Evolutionary conservation across 2,113 vertebrate genomes (phyloP).

Genomic region (Hippocampus comes): DNA sequence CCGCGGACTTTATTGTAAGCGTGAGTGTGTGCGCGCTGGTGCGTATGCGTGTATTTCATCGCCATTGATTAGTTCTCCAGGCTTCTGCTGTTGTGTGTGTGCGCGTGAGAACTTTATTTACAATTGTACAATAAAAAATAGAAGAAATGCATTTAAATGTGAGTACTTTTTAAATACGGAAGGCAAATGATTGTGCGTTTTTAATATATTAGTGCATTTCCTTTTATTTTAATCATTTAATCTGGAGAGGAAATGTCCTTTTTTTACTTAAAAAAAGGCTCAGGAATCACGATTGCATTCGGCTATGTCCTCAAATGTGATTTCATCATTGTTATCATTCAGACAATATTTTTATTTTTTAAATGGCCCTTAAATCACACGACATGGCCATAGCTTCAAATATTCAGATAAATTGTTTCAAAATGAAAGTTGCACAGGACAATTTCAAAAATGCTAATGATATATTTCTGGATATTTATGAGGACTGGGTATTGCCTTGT

Average conservation of each 20-base stretch:
- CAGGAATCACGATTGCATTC: background rate
- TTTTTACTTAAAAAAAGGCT: background rate
- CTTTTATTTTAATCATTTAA: background rate
- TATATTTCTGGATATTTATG: background rate
- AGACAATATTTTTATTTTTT: too few species aligned
- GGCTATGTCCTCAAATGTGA: background rate
- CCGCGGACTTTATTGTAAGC: constrained; percentile 24
- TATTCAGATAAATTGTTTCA: too few species aligned
- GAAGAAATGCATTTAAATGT: constrained; percentile 18
- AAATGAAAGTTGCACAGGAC: background rate
- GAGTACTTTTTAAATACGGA: background rate
- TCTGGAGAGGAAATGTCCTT: background rate
- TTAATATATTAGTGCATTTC: background rate
- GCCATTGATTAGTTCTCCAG: constrained; percentile 56
- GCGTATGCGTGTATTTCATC: constrained; percentile 23
- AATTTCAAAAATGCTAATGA: background rate
- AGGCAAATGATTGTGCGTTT: constrained; percentile 1
- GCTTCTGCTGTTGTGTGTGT: constrained; percentile 30
- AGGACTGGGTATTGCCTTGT: too few species aligned
- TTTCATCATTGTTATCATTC: background rate
- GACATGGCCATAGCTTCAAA: too few species aligned
- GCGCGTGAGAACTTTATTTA: constrained; percentile 5
- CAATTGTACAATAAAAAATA: background rate
- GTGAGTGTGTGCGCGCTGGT: constrained; percentile 9
- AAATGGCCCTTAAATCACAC: too few species aligned